Evolutionary conservation across 1,140 invertebrate species (phyloP), one percentile per base, ranked within the genome.

Genomic region (Alviniconcha marisindica): DNA sequence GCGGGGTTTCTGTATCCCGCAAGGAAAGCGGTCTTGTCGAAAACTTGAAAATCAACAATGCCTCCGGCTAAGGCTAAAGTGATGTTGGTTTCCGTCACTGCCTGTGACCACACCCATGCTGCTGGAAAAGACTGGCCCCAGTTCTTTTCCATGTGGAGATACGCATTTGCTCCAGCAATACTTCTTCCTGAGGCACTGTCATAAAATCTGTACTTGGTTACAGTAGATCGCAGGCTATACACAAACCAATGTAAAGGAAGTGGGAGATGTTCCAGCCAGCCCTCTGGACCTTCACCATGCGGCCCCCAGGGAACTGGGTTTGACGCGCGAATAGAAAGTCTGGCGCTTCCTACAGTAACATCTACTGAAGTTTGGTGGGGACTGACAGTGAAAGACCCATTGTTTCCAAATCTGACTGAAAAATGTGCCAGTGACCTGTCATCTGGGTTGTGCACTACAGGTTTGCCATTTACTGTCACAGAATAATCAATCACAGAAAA

Each of bases 201-300:
- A 5, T 38, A 76, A 44, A 88, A 80, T 24, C 85, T 78, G 66
- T 87, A 90, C 0, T 38, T 51, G 12, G 38, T 81, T 4, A 90
- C 83, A 5, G 79, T 69, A 15, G 90, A 91, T 24, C 87, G 36
- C 3, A 90, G 66, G 83, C 89, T 91, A 60, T 87, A 91, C 10
- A 91, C 90, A 83, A 90, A 91, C 90, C 90, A 91, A 71, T 90
- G 86, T 15, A 91, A 54, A 21, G 90, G 90, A 14, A 91, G 71
- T 40, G 84, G 85, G 0, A 89, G 85, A n/a, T 89, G 44, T 60
- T 89, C 76, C 48, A 87, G 77, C 88, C 87, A 90, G 7, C 89
- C 84, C 77, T 89, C 89, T 1, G 90, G 90, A 31, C 90, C 90
- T 54, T 83, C 84, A 1, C 90, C 90, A 31, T 81, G 7, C 12